Evolutionary conservation across 2,113 vertebrate species (phyloP), one percentile per base, ranked within the genome.

Genomic region (Ploceus nigricollis): DNA sequence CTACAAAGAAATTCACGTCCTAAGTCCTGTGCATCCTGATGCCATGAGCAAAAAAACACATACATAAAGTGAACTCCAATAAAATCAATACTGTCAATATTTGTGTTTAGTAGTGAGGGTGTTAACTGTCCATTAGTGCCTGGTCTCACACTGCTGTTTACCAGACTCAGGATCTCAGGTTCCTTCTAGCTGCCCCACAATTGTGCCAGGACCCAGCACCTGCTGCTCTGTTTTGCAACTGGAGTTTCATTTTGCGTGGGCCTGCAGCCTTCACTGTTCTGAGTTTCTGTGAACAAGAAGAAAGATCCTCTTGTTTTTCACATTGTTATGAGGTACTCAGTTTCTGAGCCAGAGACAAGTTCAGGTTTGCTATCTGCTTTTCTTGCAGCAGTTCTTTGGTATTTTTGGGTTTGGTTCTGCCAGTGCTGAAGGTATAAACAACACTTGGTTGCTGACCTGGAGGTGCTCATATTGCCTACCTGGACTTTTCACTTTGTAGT

Each of bases 181-280:
- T 82, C 44, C 56, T 54, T 42, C 39, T 21, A 61, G 6, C 15
- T 93, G 33, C 20, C 4, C 27, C 27, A 6, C 3, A n/a, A 8
- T 6, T 22, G 7, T 31, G n/a, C 47, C 64, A 80, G 40, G 17
- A 82, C 16, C 19, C 75, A 76, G 25, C 5, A 39, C 0, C 0
- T 25, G 40, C 19, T 6, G 2, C 31, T 61, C 58, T 11, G 5
- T 23, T 71, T 11, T n/a, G 5, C 20, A 40, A 2, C 0, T 40
- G 37, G 24, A 40, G 7, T 65, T 65, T 63, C 31, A 9, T 35
- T 79, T 47, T 42, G 12, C 4, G 50, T 60, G 30, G 30, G 3
- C 8, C 23, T 70, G 47, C 35, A 39, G 33, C 14, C 54, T 15
- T 51, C 9, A 3, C 30, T 75, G 12, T n/a, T 28, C 33, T 5